These are phyloP conservation scores for Cynodonichthys magdalenae DNA, from an alignment of 2,797 vertebrate species.

Conservation along the genomic window DNA sequence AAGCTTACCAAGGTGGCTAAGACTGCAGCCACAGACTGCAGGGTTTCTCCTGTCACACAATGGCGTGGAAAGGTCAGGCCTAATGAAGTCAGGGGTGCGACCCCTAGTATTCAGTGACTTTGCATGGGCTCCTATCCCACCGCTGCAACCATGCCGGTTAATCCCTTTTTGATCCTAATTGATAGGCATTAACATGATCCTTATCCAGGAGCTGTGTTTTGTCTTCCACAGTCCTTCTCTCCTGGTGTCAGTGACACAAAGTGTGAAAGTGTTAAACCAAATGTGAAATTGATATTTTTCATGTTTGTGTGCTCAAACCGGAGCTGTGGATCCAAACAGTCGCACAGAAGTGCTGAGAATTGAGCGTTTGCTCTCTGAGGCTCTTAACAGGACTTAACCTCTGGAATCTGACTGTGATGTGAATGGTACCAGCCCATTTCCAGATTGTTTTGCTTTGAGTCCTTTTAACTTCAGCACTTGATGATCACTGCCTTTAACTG, in stretches of 20 bases:
- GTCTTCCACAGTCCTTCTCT: slow-evolving; percentile 78
- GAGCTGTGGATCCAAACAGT: slow-evolving; percentile 65
- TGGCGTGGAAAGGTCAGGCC: slow-evolving; percentile 87
- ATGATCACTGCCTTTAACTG: slow-evolving; percentile 62
- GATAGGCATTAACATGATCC: slow-evolving; percentile 86
- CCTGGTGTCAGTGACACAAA: slow-evolving; percentile 79
- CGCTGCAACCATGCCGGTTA: slow-evolving; percentile 78
- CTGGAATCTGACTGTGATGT: slow-evolving; percentile 70
- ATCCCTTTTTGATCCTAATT: slow-evolving; percentile 86
- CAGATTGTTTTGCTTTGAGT: slow-evolving; percentile 68
- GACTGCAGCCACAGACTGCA: slow-evolving; percentile 56
- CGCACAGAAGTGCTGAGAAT: slow-evolving; percentile 59
- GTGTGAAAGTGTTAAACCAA: slow-evolving; percentile 84
- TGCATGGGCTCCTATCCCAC: slow-evolving; percentile 70
- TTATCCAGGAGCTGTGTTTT: slow-evolving; percentile 81
- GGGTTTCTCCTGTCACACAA: slow-evolving; percentile 76
- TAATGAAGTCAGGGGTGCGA: slow-evolving; percentile 85
- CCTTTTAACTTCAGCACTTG: slow-evolving; percentile 65
- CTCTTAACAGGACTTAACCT: slow-evolving; percentile 80
- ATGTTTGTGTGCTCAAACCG: slow-evolving; percentile 79
- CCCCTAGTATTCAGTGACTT: slow-evolving; percentile 86
- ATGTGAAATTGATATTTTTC: slow-evolving; percentile 87
- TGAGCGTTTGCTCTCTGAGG: slow-evolving; percentile 67
- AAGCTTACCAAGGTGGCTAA: slow-evolving; percentile 65
- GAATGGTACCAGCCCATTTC: slow-evolving; percentile 72